These are phyloP conservation scores for Lagenorhynchus albirostris DNA, from an alignment of 2,113 vertebrate genomes.

Conservation along the genomic window DNA sequence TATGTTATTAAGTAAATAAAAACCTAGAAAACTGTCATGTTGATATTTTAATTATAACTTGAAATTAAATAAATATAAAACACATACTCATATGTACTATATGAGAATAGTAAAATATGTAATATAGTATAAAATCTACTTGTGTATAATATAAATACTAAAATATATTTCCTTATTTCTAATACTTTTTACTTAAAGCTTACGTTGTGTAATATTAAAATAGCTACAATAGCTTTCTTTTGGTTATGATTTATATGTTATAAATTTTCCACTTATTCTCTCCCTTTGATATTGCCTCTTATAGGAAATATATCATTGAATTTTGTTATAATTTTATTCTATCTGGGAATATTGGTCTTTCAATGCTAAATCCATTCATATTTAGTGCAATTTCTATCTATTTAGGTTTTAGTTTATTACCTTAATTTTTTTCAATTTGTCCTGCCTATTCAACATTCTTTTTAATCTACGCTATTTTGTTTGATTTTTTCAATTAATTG, in stretches of 20 bases:
- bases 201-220: neutral
- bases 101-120: neutral
- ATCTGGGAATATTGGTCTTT: neutral
- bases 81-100: neutral
- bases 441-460: neutral
- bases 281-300: neutral
- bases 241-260: neutral
- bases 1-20: neutral
- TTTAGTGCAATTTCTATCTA: neutral
- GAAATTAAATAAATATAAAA: neutral
- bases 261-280: neutral
- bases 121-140: neutral
- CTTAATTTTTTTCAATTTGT: neutral
- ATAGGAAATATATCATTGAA: neutral
- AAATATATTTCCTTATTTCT: neutral
- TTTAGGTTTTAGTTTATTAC: neutral
- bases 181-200: neutral
- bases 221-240: neutral
- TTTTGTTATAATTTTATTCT: neutral
- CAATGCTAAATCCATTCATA: neutral
- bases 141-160: neutral
- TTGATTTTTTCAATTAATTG: neutral
- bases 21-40: neutral
- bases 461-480: neutral
- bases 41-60: neutral